phyloP scores from a whole-genome alignment of 2,888 invertebrate genomes.

The Aplocera efformata region DNA sequence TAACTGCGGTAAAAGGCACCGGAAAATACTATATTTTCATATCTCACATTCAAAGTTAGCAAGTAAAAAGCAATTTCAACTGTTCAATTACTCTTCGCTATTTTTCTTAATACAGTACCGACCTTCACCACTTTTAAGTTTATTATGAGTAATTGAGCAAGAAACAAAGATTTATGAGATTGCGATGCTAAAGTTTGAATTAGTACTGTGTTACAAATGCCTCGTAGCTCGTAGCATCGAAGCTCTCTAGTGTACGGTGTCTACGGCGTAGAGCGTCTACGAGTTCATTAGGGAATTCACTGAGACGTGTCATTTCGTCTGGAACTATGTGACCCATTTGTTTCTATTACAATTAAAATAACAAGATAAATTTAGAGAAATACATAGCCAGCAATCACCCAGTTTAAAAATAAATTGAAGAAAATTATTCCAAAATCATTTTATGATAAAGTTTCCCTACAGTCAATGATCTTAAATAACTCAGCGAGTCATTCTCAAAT shows the following conservation, averaged over 20 bases:
- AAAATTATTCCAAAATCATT: too few species aligned
- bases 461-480: too few species aligned
- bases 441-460: too few species aligned
- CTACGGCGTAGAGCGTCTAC: conserved; percentile 26
- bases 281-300: conserved; percentile 23
- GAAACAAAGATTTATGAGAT: conserved; percentile 14
- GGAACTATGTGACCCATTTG: conserved; percentile 5
- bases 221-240: conserved; percentile 16
- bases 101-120: neutral
- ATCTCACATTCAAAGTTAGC: too few species aligned
- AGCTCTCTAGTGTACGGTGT: conserved; percentile 17
- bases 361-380: too few species aligned
- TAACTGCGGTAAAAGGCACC: too few species aligned
- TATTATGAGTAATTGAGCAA: conserved; percentile 3
- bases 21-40: too few species aligned
- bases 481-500: too few species aligned
- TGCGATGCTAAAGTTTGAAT: conserved; percentile 10
- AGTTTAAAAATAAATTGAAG: too few species aligned
- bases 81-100: conserved; percentile 1
- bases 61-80: too few species aligned
- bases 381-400: too few species aligned
- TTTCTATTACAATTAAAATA: conserved; percentile 6
- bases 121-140: neutral
- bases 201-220: conserved; percentile 3
- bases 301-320: conserved; percentile 14